Conservation (phyloP, 2,797 vertebrate species). For the Gymnodraco acuticeps region DNA sequence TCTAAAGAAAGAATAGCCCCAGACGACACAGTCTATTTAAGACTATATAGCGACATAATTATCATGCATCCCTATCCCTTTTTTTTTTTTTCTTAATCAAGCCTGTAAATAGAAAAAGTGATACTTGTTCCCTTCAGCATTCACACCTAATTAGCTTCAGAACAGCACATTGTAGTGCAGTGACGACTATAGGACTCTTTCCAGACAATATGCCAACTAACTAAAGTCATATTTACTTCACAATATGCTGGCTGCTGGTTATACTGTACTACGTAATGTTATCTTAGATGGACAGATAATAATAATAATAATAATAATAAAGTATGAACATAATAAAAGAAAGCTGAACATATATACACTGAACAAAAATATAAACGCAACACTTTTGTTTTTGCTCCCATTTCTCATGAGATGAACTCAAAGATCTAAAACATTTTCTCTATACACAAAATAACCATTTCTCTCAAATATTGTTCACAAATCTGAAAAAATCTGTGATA, state of each 20-base stretch:
- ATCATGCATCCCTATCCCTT: conserved; percentile 1
- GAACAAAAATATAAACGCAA: too few relatives aligned
- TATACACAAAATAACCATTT: too few relatives aligned
- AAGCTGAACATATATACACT: too few relatives aligned
- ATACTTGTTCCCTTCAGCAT: conserved; percentile 44
- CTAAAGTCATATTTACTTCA: conserved; percentile 45
- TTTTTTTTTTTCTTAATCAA: conserved; percentile 28
- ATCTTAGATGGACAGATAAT: too few relatives aligned
- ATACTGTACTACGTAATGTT: background rate
- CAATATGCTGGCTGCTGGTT: conserved; percentile 18
- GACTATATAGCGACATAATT: background rate
- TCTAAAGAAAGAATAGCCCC: conserved; percentile 9
- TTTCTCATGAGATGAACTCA: too few relatives aligned
- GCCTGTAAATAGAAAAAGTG: conserved; percentile 40
- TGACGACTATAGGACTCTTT: conserved; percentile 41
- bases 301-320: too few relatives aligned
- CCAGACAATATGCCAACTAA: conserved; percentile 53
- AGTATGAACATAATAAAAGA: too few relatives aligned
- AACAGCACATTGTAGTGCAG: conserved; percentile 36
- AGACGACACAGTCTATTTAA: conserved; percentile 10
- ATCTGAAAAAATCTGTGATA: too few relatives aligned
- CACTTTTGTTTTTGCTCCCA: too few relatives aligned
- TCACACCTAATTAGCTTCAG: conserved; percentile 58
- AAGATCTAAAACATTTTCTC: too few relatives aligned
- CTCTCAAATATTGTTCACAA: too few relatives aligned